Conservation (phyloP, 1,140 invertebrate species). For the Hycleus phaleratus region DNA sequence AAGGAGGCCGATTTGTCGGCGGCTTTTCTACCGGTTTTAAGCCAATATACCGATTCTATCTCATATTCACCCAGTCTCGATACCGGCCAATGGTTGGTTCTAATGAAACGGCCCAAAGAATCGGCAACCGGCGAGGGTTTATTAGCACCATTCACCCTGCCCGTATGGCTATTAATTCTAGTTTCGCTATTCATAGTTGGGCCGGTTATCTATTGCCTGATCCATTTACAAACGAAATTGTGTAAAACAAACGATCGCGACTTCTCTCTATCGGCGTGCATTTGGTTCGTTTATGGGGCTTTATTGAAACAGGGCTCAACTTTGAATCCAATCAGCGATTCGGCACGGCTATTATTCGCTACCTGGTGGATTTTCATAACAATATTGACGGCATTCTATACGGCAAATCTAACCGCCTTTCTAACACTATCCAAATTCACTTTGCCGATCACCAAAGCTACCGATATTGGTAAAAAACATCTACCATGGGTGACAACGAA, state of each 20-base stretch:
- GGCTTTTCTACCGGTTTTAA: constrained; percentile 64
- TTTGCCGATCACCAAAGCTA: constrained; percentile 59
- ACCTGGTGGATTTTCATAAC: constrained; percentile 90
- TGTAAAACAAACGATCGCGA: constrained; percentile 40
- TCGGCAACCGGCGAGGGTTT: constrained; percentile 77
- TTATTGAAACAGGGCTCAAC: constrained; percentile 81
- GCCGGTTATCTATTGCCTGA: constrained; percentile 68
- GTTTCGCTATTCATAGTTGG: constrained; percentile 63
- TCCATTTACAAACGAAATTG: constrained; percentile 50
- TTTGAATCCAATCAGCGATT: constrained; percentile 67
- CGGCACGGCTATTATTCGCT: constrained; percentile 72
- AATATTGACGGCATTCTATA: constrained; percentile 83
- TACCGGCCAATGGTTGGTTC: constrained; percentile 64
- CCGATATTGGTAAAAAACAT: constrained; percentile 59
- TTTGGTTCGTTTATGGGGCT: constrained; percentile 84
- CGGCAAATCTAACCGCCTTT: constrained; percentile 83
- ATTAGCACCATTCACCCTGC: constrained; percentile 65
- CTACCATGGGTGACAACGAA: constrained; percentile 60
- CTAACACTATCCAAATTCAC: constrained; percentile 77
- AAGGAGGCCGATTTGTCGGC: constrained; percentile 69
- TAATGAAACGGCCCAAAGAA: constrained; percentile 69
- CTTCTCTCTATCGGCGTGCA: constrained; percentile 48
- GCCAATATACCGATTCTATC: constrained; percentile 47
- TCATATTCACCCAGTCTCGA: constrained; percentile 61
- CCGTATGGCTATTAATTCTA: constrained; percentile 72